Evolutionary conservation across 1,140 invertebrate genomes (phyloP), one percentile per base, ranked within the genome.

Genomic region (Homarus americanus): DNA sequence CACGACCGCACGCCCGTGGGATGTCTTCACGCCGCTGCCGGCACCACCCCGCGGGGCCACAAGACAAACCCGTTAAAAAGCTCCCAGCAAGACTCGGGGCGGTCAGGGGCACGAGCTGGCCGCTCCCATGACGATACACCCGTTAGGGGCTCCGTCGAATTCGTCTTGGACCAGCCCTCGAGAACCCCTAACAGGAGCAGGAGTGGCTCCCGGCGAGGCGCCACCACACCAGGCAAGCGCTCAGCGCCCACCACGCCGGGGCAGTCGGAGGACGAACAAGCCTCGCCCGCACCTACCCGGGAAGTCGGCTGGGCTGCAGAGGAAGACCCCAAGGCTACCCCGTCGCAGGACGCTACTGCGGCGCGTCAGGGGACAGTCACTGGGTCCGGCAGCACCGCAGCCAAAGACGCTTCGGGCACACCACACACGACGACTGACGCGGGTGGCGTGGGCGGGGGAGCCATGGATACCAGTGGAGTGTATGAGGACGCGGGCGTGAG

Each of bases 401-500:
- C 44, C 87, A 87, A 41, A 49, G 34, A 41, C 10, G 17, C 63
- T 9, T 32, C 58, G 4, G 41, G 24, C 10, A 49, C 41, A 10
- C n/a, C 17, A 32, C 36, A 85, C 38, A 63, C 17, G n/a, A 66
- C 28, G 32, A 41, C 2, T 4, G 36, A 36, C 17, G 38, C 38
- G 69, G 69, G n/a, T 69, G 53, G 4, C 15, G 78, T 24, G 58
- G 36, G 53, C n/a, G 80, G 87, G 44, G 80, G 66, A 15, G 80
- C 49, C 44, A 87, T 92, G 91, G 88, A 90, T 38, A 83, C 82
- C 38, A 90, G 82, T 58, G 84, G 87, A 12, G 91, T 92, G 75
- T 92, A 92, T 44, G 91, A 92, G 44, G 91, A 92, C 76, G 91
- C 91, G 10, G 83, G 87, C 15, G 91, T 92, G n/a, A 92, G 91